phyloP scores from a whole-genome alignment of 2,113 vertebrate species.

The Protomyctophum bolini region DNA sequence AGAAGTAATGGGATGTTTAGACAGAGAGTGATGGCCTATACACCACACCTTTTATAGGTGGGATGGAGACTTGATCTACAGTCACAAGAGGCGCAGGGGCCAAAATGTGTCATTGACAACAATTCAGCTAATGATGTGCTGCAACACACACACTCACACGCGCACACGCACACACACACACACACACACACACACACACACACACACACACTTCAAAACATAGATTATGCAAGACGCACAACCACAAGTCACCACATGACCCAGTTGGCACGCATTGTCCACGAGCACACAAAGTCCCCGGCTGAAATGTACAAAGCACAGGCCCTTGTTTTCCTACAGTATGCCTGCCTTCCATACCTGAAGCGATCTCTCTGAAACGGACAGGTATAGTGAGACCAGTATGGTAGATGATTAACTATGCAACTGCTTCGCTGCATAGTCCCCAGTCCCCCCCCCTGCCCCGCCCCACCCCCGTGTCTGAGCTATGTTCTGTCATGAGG shows the following conservation, averaged over 20 bases:
- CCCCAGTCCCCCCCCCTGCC: slow-evolving; percentile 1
- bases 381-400: slow-evolving; percentile 13
- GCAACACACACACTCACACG: not conserved
- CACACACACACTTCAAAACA: slow-evolving; percentile 15
- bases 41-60: slow-evolving; percentile 37
- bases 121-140: slow-evolving; percentile 55
- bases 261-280: slow-evolving; percentile 31
- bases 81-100: not conserved
- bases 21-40: slow-evolving; percentile 30
- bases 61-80: slow-evolving; percentile 35
- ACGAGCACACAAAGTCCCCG: slow-evolving; percentile 10
- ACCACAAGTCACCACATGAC: slow-evolving; percentile 24
- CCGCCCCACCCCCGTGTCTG: slow-evolving; percentile 10
- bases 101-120: slow-evolving; percentile 55
- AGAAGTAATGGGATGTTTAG: slow-evolving; percentile 23
- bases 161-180: not conserved
- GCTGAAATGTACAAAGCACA: slow-evolving; percentile 2
- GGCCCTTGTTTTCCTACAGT: slow-evolving; percentile 4
- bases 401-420: slow-evolving; percentile 61
- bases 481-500: slow-evolving; percentile 28
- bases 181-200: slow-evolving; percentile 8
- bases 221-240: slow-evolving; percentile 34
- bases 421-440: slow-evolving; percentile 19
- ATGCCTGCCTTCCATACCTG: not conserved
- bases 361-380: not conserved